Conservation (phyloP, 2,797 vertebrate species). For the Microcaecilia unicolor region DNA sequence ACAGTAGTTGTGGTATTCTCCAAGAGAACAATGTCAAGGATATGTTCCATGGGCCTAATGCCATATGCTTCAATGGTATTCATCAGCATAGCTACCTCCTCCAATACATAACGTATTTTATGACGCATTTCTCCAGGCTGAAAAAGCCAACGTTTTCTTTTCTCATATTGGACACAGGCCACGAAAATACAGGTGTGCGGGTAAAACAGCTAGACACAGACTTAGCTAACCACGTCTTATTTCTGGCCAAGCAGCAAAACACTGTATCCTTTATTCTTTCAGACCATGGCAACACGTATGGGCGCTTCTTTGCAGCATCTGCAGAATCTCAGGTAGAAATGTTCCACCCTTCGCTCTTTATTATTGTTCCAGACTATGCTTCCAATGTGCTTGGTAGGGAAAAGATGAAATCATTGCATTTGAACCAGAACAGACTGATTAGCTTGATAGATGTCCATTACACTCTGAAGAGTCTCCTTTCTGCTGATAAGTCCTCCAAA, state of each 20-base stretch:
- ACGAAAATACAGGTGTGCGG: slow-evolving; percentile 16
- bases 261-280: slow-evolving; percentile 20
- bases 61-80: slow-evolving; percentile 22
- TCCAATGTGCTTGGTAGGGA: slow-evolving; percentile 1
- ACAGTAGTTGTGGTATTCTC: slow-evolving; percentile 16
- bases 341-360: slow-evolving; percentile 13
- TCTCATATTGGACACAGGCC: slow-evolving; percentile 12
- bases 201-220: slow-evolving; percentile 12
- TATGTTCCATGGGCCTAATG: slow-evolving; percentile 12
- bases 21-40: slow-evolving; percentile 9
- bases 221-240: slow-evolving; percentile 7
- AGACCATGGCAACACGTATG: slow-evolving; percentile 20
- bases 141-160: slow-evolving; percentile 11
- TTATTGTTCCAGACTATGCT: slow-evolving; percentile 9
- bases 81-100: slow-evolving; percentile 17
- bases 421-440: slow-evolving; percentile 13
- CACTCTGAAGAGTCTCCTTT: slow-evolving; percentile 7
- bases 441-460: slow-evolving; percentile 18
- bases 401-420: slow-evolving; percentile 3
- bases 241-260: slow-evolving; percentile 8
- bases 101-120: slow-evolving; percentile 8
- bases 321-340: slow-evolving; percentile 12
- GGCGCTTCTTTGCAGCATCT: slow-evolving; percentile 2
- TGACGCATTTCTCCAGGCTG: slow-evolving; percentile 3
- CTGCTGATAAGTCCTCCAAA: not conserved